Evolutionary conservation across 2,797 vertebrate genomes (phyloP), one percentile per base, ranked within the genome.

Genomic region (Pampus argenteus): DNA sequence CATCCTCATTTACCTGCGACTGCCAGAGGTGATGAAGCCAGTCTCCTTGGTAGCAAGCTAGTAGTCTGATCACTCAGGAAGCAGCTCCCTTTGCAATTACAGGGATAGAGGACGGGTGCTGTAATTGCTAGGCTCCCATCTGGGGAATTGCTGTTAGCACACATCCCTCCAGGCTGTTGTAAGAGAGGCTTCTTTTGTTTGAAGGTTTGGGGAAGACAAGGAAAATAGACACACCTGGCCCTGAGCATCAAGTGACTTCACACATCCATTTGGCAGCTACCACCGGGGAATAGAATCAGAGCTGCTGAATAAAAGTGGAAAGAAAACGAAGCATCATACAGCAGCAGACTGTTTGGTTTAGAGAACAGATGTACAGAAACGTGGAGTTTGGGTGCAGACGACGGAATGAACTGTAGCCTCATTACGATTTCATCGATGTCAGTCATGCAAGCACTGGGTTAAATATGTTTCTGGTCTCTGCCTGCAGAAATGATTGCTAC

Each of bases 81-180:
- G 80, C 79, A 74, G 62, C 89, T 88, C 89, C 84, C 89, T 85
- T 81, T 85, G 90, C 90, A 93, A 93, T 93, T 94, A 93, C 84
- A 81, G 84, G 80, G 74, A 85, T 79, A 82, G 83, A 85, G 82
- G 83, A 86, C 86, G 85, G 78, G 77, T 69, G 74, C 71, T 83
- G 81, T 95, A 94, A 95, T 94, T 94, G 92, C 91, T 81, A 69
- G 78, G 71, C 88, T 92, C 84, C 90, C 91, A 84, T 78, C 83
- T 88, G 89, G 91, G 93, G 91, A 85, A 88, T 91, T 82, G 85
- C 89, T 93, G 90, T 93, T 94, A 93, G 86, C 81, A 62, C 74
- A 89, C 84, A 92, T 90, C 90, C 90, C 93, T 89, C 65, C 85
- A 81, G 93, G 92, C 91, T 89, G 85, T 90, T 93, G 76, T 92